Conservation (phyloP, 2,113 vertebrate genomes). For the Odontesthes bonariensis region DNA sequence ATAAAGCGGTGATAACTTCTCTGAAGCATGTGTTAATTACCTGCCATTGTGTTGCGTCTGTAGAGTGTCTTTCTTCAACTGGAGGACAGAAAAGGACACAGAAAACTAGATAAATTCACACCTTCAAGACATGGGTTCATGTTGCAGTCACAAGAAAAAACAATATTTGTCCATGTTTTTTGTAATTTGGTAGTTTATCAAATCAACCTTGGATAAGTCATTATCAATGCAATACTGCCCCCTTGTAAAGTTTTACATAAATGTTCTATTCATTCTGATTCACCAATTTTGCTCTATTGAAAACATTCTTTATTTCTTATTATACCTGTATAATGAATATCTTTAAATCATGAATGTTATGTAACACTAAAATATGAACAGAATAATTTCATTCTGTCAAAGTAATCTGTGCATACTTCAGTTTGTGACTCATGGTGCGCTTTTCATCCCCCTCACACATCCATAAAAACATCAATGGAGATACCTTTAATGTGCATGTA, state of each 20-base stretch:
- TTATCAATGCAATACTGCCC: background rate
- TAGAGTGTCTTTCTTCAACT: conserved; percentile 72
- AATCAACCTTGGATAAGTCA: background rate
- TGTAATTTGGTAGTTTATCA: background rate
- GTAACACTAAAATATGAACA: too few relatives aligned
- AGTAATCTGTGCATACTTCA: background rate
- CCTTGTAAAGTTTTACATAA: background rate
- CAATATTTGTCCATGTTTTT: background rate
- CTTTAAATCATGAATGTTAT: too few relatives aligned
- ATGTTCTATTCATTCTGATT: too few relatives aligned
- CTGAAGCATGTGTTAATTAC: conserved; percentile 65
- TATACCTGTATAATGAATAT: too few relatives aligned
- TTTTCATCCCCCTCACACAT: too few relatives aligned
- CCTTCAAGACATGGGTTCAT: background rate
- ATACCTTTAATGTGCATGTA: too few relatives aligned
- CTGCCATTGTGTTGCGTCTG: conserved; percentile 84
- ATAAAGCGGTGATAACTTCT: background rate
- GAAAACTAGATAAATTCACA: background rate
- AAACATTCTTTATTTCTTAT: background rate
- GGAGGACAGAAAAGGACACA: conserved; percentile 48
- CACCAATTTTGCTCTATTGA: too few relatives aligned
- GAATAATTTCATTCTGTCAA: too few relatives aligned
- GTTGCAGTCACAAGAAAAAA: background rate
- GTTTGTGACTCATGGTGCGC: background rate
- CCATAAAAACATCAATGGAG: too few relatives aligned